Base-by-base conservation (phyloP, 2,888 invertebrate genomes). In the Chorisops tibialis region DNA sequence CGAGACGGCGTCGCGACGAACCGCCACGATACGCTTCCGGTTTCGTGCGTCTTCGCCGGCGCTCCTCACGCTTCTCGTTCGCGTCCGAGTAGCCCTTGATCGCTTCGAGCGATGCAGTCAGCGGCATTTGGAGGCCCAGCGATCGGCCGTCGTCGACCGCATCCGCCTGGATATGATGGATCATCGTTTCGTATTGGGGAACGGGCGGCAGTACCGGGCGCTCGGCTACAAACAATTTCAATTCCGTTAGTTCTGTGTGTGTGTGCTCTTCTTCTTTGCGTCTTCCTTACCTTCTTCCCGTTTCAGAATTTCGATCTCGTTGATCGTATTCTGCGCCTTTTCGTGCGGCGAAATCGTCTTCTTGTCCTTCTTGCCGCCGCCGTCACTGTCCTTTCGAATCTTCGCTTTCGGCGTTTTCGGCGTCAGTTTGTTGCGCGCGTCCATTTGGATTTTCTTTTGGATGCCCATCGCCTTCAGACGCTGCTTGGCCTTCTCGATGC, bases 251-350 rank as follows among this genome's bases (percentile, higher is more conserved):
- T n/a, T n/a, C n/a, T n/a, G n/a, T n/a, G n/a, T n/a, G n/a, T n/a
- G n/a, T n/a, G n/a, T n/a, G n/a, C n/a, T n/a, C n/a, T n/a, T n/a
- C n/a, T n/a, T n/a, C n/a, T 2, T 2, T 30, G 30, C 1, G 1
- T 1, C 30, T 5, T 30, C 30, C 11, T 45, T 48, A 59, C 62
- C 62, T 56, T 62, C 61, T 37, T 51, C 47, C 2, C 37, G 51
- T 35, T 61, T 61, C 61, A 38, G 50, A 49, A 62, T 54, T 35
- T 65, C 64, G 14, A 65, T 65, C 39, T 59, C 64, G 6, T 65
- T 54, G 38, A 60, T 65, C 4, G 64, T 65, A 6, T 60, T 22
- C 48, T 62, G 62, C 2, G 64, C 64, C 47, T 62, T 62, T 18
- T 65, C 64, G 30, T 62, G 64, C 6, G 64, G 56, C n/a, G 62